Percentiles rank a stretch among this genome's conserved stretches.
Evolutionary conservation across 2,113 vertebrate genomes (phyloP).

Genomic region (Maccullochella peelii): DNA sequence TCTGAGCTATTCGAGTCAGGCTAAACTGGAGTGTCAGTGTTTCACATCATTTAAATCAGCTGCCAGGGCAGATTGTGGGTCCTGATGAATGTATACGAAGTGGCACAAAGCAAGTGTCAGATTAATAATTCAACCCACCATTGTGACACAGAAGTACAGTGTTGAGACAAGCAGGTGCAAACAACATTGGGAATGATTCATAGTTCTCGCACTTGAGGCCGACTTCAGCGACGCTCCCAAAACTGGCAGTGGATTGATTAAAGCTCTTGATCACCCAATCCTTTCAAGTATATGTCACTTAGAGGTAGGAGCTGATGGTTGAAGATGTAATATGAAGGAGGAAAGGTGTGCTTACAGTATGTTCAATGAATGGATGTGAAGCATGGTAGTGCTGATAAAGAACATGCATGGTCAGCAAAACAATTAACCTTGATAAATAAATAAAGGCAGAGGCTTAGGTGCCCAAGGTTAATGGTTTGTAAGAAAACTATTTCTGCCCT

Average conservation of each 20-base stretch:
- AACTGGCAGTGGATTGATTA: slow-evolving; percentile 21
- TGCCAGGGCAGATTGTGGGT: slow-evolving; percentile 22
- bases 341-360: neutral
- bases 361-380: slow-evolving; percentile 22
- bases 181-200: slow-evolving; percentile 44
- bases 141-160: slow-evolving; percentile 22
- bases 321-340: slow-evolving; percentile 1
- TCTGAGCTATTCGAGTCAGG: slow-evolving; percentile 24
- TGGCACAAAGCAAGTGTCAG: slow-evolving; percentile 49
- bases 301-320: neutral
- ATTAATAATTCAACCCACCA: slow-evolving; percentile 55
- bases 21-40: slow-evolving; percentile 21
- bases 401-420: slow-evolving; percentile 62
- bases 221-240: neutral
- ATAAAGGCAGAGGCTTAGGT: slow-evolving; percentile 51
- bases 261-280: slow-evolving; percentile 40
- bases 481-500: slow-evolving; percentile 54
- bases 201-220: slow-evolving; percentile 18
- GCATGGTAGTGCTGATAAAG: slow-evolving; percentile 45
- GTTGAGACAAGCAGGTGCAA: slow-evolving; percentile 42
- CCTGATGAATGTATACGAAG: slow-evolving; percentile 50
- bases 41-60: slow-evolving; percentile 44
- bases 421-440: slow-evolving; percentile 71
- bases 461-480: slow-evolving; percentile 67
- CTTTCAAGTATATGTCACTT: neutral